Percentiles rank a stretch among this genome's conserved stretches.
Conservation (phyloP, 1,140 invertebrate genomes). For the Drosophila parabipectinata region DNA sequence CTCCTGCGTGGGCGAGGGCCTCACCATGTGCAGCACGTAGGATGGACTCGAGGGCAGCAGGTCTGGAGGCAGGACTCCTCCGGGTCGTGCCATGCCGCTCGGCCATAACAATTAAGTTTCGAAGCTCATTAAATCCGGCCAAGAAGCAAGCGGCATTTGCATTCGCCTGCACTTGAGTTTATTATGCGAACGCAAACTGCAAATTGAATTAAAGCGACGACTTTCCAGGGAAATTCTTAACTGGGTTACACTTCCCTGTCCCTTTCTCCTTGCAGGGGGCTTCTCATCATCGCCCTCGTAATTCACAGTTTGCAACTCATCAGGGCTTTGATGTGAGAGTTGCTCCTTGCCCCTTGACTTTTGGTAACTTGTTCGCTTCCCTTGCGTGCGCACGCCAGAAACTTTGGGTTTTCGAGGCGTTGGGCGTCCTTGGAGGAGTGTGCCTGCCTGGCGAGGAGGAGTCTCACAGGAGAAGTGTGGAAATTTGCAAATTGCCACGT, state of each 20-base stretch:
- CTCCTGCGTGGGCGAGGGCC: slow-evolving; percentile 85
- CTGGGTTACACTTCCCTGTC: slow-evolving; percentile 33
- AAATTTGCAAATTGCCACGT: slow-evolving; percentile 45
- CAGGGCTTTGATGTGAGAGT: slow-evolving; percentile 43
- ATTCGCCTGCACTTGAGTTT: slow-evolving; percentile 59
- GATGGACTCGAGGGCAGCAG: neutral
- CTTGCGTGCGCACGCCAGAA: slow-evolving; percentile 45
- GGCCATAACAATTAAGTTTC: slow-evolving; percentile 69
- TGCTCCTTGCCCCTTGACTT: slow-evolving; percentile 21
- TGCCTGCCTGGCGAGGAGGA: neutral
- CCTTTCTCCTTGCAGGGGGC: slow-evolving; percentile 18
- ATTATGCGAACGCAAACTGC: slow-evolving; percentile 65
- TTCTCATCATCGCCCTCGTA: slow-evolving; percentile 40
- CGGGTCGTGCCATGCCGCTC: slow-evolving; percentile 36
- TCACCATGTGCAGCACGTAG: slow-evolving; percentile 58
- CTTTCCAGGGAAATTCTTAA: slow-evolving; percentile 43
- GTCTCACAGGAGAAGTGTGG: slow-evolving; percentile 10
- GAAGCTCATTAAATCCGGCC: slow-evolving; percentile 66
- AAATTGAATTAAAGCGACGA: slow-evolving; percentile 76
- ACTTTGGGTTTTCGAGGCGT: slow-evolving; percentile 7
- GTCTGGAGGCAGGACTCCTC: neutral
- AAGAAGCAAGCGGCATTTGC: slow-evolving; percentile 49
- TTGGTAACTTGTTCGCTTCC: slow-evolving; percentile 13
- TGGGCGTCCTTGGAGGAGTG: neutral
- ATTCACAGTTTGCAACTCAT: slow-evolving; percentile 63